phyloP scores from a whole-genome alignment of 2,888 invertebrate genomes.

The Callimorpha dominula region DNA sequence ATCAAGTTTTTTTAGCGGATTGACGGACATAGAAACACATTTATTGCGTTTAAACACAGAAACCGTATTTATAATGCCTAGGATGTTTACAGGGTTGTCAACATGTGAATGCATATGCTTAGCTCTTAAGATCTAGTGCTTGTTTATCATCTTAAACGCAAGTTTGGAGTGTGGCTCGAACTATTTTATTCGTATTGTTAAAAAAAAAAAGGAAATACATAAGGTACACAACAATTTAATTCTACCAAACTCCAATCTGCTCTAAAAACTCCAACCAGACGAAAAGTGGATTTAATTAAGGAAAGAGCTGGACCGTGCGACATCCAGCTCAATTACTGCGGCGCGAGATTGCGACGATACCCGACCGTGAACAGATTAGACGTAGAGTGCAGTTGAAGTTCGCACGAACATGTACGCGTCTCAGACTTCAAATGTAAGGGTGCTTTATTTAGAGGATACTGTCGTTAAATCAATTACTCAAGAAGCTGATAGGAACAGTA shows the following conservation, averaged over 20 bases:
- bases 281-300: slow-evolving; percentile 33
- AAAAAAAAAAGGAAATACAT: neutral
- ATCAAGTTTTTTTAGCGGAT: neutral
- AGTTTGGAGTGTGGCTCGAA: neutral
- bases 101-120: neutral
- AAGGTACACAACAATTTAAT: neutral
- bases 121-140: neutral
- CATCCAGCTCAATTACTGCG: slow-evolving; percentile 24
- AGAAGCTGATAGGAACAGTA: neutral
- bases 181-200: neutral
- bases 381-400: slow-evolving; percentile 19
- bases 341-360: slow-evolving; percentile 16
- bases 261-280: slow-evolving; percentile 20
- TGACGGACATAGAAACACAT: neutral
- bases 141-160: neutral
- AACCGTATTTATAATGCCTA: neutral
- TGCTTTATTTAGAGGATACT: slow-evolving; percentile 11
- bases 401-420: slow-evolving; percentile 23
- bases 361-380: slow-evolving; percentile 38
- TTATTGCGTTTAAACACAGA: neutral
- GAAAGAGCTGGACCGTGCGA: slow-evolving; percentile 32
- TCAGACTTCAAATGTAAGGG: slow-evolving; percentile 3
- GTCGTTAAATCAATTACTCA: neutral
- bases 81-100: neutral
- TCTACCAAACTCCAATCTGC: too few species aligned